Conservation (phyloP, 2,888 invertebrate species). For the Dryomyza anilis region DNA sequence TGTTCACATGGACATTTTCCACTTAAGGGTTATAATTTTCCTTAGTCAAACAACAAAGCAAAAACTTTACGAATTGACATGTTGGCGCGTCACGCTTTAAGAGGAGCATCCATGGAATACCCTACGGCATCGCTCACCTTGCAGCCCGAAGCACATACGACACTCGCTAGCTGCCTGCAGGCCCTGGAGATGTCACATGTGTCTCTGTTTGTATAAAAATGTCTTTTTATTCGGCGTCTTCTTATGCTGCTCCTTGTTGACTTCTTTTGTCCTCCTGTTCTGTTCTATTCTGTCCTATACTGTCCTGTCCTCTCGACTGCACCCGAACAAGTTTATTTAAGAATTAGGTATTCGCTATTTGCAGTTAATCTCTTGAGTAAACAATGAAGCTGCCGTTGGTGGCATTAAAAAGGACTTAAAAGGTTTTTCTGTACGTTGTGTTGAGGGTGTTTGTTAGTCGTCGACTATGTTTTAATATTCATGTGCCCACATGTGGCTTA, state of each 20-base stretch:
- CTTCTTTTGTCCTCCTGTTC: background rate
- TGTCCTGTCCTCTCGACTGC: background rate
- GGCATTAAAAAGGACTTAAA: conserved; percentile 51
- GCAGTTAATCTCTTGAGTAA: conserved; percentile 57
- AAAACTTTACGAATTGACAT: conserved; percentile 7
- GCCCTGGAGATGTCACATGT: no score
- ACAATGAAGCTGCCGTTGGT: conserved; percentile 43
- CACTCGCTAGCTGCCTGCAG: no score
- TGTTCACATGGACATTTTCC: background rate
- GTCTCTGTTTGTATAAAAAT: background rate
- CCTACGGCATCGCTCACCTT: no score
- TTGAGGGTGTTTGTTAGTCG: no score
- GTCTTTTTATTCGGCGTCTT: background rate
- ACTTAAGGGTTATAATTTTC: conserved; percentile 1
- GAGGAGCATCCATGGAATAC: background rate
- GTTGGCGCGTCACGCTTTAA: conserved; percentile 2
- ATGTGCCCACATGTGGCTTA: conserved; percentile 7
- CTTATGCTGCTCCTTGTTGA: background rate
- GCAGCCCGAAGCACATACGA: no score
- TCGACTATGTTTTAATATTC: conserved; percentile 21
- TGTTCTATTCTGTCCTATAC: background rate
- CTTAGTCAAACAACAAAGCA: background rate
- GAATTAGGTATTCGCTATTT: conserved; percentile 55
- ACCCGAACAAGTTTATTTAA: conserved; percentile 48
- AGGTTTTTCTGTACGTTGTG: conserved; percentile 39